phyloP scores from a whole-genome alignment of 2,888 invertebrate genomes.

The Brachypalpus laphriformis region DNA sequence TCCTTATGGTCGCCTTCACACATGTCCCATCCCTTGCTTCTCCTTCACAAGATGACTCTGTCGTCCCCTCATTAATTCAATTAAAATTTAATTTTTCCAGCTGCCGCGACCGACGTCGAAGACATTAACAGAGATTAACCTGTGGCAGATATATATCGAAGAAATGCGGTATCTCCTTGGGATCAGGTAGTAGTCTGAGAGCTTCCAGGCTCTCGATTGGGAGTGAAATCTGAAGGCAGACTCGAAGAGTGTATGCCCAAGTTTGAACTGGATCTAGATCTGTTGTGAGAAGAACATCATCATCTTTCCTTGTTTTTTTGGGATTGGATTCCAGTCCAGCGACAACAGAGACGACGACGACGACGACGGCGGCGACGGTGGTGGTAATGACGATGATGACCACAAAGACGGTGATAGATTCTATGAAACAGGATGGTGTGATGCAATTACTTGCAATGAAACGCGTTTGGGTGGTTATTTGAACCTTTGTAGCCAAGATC shows the following conservation, averaged over 20 bases:
- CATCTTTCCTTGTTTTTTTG: constrained; percentile 1
- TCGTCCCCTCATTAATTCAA: constrained; percentile 65
- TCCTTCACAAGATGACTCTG: constrained; percentile 30
- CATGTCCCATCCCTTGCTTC: neutral
- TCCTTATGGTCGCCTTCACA: constrained; percentile 62
- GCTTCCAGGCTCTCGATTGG: constrained; percentile 42
- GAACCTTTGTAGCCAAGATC: constrained; percentile 40
- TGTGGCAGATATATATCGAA: constrained; percentile 45
- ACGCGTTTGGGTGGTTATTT: constrained; percentile 66
- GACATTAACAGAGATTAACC: constrained; percentile 55
- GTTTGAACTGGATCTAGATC: constrained; percentile 47
- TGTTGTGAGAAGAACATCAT: constrained; percentile 21
- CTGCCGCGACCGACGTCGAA: constrained; percentile 28
- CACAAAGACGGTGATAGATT: constrained; percentile 69
- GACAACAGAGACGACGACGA: neutral
- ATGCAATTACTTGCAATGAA: constrained; percentile 72
- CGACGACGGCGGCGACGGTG: constrained; percentile 31
- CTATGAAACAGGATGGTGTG: constrained; percentile 67
- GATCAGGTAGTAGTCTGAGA: constrained; percentile 46
- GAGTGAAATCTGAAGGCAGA: constrained; percentile 44
- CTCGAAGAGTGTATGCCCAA: neutral
- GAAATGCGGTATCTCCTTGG: constrained; percentile 35
- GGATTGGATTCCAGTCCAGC: neutral
- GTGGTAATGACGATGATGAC: constrained; percentile 44
- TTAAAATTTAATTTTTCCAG: constrained; percentile 62